Percentiles rank a stretch among this genome's conserved stretches.
Conservation (phyloP, 2,888 invertebrate genomes). For the Catonia carolina region DNA sequence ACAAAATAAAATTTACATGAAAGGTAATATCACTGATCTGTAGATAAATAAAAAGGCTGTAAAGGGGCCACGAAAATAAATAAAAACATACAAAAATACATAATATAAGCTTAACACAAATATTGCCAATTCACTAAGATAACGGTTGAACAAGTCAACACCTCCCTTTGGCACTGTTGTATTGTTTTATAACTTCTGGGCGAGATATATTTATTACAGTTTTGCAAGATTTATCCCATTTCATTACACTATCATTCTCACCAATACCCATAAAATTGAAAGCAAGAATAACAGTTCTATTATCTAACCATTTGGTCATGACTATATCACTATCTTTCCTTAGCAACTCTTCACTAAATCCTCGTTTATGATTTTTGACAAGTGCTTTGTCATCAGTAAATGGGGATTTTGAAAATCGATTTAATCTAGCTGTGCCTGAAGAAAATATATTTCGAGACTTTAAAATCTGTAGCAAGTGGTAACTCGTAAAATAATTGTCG, state of each 20-base stretch:
- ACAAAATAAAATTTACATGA: too few relatives aligned
- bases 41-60: too few relatives aligned
- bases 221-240: neutral
- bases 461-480: conserved; percentile 19
- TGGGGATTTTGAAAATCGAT: conserved; percentile 13
- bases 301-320: conserved; percentile 36
- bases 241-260: conserved; percentile 24
- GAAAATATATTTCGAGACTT: conserved; percentile 15
- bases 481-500: conserved; percentile 24
- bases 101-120: too few relatives aligned
- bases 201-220: neutral
- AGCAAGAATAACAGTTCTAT: conserved; percentile 34
- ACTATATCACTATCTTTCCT: conserved; percentile 28
- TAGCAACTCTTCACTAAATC: conserved; percentile 20
- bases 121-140: too few relatives aligned
- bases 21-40: too few relatives aligned
- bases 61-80: too few relatives aligned
- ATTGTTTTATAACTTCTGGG: neutral
- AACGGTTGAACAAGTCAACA: neutral
- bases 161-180: neutral
- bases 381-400: conserved; percentile 18
- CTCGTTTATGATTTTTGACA: conserved; percentile 15
- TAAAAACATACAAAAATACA: too few relatives aligned
- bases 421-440: conserved; percentile 14
- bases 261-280: conserved; percentile 36